Evolutionary conservation across 2,113 vertebrate species (phyloP).

Genomic region (Bujurquina vittata): DNA sequence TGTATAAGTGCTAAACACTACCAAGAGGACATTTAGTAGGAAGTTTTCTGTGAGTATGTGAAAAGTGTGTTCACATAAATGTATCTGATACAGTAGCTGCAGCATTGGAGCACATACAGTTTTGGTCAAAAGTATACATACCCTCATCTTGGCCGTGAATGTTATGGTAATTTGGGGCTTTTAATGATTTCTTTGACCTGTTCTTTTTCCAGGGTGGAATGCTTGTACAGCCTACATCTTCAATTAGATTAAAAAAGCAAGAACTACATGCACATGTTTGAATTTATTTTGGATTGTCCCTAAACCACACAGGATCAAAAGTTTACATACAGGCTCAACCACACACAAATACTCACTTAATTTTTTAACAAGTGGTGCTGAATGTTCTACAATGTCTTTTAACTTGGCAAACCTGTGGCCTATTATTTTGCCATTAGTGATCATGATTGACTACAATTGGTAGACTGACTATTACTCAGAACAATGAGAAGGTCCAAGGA

Average conservation of each 20-base stretch:
- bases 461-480: background rate
- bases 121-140: background rate
- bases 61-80: background rate
- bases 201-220: no score
- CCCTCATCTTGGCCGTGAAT: no score
- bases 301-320: no score
- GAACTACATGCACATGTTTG: no score
- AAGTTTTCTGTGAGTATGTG: background rate
- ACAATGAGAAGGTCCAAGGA: background rate
- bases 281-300: no score
- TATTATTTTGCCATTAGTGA: background rate
- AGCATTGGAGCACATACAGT: background rate
- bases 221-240: no score
- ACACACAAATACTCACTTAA: background rate
- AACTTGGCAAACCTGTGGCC: background rate
- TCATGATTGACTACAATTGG: background rate
- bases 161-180: no score
- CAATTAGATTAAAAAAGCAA: no score
- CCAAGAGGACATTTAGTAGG: background rate
- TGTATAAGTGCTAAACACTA: slow-evolving; percentile 9
- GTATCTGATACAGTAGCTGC: slow-evolving; percentile 26
- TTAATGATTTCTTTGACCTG: no score
- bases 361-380: background rate
- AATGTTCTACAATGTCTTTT: background rate
- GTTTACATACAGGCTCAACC: background rate